Percentiles rank a stretch among this genome's conserved stretches.
These are phyloP conservation scores for Myopa testacea DNA, from an alignment of 2,888 invertebrate genomes.

Conservation along the genomic window DNA sequence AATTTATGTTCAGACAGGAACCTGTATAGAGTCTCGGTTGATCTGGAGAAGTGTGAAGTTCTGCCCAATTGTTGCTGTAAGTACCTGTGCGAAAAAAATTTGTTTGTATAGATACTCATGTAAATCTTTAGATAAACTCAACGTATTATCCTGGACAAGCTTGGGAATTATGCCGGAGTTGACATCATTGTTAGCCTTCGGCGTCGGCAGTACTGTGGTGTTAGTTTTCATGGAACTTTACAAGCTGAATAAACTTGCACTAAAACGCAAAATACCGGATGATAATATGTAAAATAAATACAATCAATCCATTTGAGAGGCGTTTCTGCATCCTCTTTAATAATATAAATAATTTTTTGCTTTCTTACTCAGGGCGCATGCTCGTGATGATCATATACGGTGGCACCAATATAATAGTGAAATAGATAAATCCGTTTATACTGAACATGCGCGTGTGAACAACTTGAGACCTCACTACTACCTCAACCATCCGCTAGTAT, in stretches of 20 bases:
- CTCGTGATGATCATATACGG: not conserved
- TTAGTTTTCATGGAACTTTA: slow-evolving; percentile 10
- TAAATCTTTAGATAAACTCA: slow-evolving; percentile 34
- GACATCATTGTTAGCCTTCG: not conserved
- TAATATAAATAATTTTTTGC: no score
- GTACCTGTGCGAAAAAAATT: slow-evolving; percentile 34
- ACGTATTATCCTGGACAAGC: slow-evolving; percentile 8
- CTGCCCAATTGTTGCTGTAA: slow-evolving; percentile 54
- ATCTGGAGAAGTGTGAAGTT: slow-evolving; percentile 43
- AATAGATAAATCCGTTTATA: slow-evolving; percentile 43
- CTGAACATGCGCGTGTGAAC: slow-evolving; percentile 42
- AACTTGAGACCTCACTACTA: slow-evolving; percentile 32
- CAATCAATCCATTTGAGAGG: not conserved
- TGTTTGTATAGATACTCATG: not conserved
- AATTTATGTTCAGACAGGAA: slow-evolving; percentile 45
- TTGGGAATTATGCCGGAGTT: slow-evolving; percentile 39
- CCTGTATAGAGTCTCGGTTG: slow-evolving; percentile 37
- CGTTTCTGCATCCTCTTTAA: no score
- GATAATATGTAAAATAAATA: slow-evolving; percentile 21
- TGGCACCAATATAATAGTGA: not conserved
- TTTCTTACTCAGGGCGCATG: slow-evolving; percentile 2
- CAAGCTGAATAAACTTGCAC: no score
- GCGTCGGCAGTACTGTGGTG: not conserved
- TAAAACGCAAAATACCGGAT: not conserved
- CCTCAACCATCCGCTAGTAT: slow-evolving; percentile 34